phyloP scores from a whole-genome alignment of 1,140 invertebrate genomes.

The Nymphalis io region DNA sequence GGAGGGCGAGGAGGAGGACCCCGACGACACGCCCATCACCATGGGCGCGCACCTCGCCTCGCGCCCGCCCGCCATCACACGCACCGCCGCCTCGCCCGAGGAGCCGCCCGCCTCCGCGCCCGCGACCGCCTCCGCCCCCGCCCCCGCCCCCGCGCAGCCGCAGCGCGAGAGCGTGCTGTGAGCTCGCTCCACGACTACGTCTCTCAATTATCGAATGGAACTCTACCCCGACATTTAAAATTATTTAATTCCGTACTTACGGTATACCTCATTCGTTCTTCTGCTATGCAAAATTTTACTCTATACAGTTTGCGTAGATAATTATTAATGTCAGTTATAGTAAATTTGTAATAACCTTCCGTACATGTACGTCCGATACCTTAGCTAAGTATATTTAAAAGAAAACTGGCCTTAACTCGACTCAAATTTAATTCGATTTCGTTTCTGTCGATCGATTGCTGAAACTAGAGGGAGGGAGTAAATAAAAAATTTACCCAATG shows the following conservation, averaged over 20 bases:
- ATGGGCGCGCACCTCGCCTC: constrained; percentile 76
- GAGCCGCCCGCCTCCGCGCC: constrained; percentile 52
- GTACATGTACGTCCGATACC: no score
- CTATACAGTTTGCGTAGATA: no score
- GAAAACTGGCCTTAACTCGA: background rate
- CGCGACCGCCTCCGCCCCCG: constrained; percentile 11
- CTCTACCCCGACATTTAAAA: no score
- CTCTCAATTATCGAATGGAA: no score
- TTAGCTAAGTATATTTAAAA: background rate
- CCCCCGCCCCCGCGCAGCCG: background rate
- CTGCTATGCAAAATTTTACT: no score
- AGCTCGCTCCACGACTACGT: no score
- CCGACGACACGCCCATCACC: constrained; percentile 84
- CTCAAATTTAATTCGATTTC: background rate
- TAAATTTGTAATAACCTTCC: no score
- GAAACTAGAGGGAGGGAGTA: background rate
- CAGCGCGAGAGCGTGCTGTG: no score
- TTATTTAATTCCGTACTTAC: no score
- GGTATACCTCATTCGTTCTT: no score
- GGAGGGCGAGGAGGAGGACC: constrained; percentile 87
- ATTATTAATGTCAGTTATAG: no score
- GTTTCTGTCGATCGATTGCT: background rate
- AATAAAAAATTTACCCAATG: background rate
- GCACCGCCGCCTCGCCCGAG: constrained; percentile 73
- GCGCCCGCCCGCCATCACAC: constrained; percentile 80